A percentile compares a stretch with the other conserved stretches of the same genome.
phyloP scores from a whole-genome alignment of 2,797 vertebrate genomes.

The Crax fasciolata region DNA sequence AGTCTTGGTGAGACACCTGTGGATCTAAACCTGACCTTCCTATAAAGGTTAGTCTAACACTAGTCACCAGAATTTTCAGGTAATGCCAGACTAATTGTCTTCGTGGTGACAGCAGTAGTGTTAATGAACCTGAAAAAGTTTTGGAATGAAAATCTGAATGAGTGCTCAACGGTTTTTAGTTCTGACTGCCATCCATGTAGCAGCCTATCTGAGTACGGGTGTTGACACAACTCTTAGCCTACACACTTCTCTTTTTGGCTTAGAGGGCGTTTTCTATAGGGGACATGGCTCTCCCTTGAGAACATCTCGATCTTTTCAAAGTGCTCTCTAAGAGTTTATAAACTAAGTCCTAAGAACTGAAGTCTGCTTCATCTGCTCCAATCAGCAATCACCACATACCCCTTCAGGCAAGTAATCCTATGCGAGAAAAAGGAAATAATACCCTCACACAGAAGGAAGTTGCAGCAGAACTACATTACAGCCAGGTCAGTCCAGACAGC shows the following conservation, averaged over 20 bases:
- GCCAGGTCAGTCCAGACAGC: background rate
- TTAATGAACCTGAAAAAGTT: background rate
- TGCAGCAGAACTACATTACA: background rate
- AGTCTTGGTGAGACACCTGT: background rate
- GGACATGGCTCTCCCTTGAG: background rate
- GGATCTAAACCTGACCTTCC: background rate
- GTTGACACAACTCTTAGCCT: background rate
- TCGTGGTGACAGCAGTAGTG: background rate
- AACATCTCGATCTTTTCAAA: background rate
- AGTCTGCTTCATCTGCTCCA: background rate
- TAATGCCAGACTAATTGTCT: background rate
- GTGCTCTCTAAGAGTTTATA: background rate
- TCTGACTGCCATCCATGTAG: background rate
- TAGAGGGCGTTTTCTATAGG: background rate
- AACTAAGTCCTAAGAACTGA: background rate
- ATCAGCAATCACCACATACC: background rate
- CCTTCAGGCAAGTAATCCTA: background rate
- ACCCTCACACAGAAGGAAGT: background rate
- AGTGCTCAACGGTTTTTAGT: background rate
- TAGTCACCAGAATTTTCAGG: background rate
- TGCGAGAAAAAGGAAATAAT: background rate
- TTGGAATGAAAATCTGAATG: background rate
- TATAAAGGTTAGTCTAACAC: conserved; percentile 5
- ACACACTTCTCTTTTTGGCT: background rate
- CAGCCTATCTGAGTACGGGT: background rate